phyloP scores from a whole-genome alignment of 2,113 vertebrate genomes.

The Bubo blakistoni region DNA sequence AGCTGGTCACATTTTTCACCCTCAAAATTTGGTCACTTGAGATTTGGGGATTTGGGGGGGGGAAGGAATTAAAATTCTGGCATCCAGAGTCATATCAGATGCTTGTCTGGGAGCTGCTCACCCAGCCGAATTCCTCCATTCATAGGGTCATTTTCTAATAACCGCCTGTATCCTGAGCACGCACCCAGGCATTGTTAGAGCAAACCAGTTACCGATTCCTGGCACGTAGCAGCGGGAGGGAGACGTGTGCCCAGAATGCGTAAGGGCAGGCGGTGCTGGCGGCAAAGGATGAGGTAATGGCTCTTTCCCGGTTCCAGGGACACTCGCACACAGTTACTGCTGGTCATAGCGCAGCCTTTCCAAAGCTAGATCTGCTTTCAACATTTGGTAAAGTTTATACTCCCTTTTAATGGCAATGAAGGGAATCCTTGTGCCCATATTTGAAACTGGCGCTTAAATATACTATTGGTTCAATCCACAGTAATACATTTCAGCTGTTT shows the following conservation, averaged over 20 bases:
- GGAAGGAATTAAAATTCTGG: background rate
- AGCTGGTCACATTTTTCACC: background rate
- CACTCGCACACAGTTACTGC: background rate
- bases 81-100: background rate
- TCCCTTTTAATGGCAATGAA: background rate
- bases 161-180: background rate
- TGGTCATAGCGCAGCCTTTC: background rate
- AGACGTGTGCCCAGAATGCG: constrained; percentile 4
- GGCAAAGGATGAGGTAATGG: constrained; percentile 32
- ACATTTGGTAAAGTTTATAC: background rate
- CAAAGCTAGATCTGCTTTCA: background rate
- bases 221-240: background rate
- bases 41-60: background rate
- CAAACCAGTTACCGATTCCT: background rate
- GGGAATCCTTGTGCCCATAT: background rate
- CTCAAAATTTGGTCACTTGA: background rate
- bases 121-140: background rate
- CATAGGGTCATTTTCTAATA: background rate
- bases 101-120: background rate
- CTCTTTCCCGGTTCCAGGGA: background rate
- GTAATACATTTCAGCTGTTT: background rate
- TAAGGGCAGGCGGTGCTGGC: background rate
- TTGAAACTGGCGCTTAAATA: background rate
- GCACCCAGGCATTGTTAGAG: background rate
- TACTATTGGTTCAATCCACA: background rate